A percentile compares a stretch with the other conserved stretches of the same genome.
phyloP scores from a whole-genome alignment of 2,113 vertebrate genomes.

The Polyodon spathula region DNA sequence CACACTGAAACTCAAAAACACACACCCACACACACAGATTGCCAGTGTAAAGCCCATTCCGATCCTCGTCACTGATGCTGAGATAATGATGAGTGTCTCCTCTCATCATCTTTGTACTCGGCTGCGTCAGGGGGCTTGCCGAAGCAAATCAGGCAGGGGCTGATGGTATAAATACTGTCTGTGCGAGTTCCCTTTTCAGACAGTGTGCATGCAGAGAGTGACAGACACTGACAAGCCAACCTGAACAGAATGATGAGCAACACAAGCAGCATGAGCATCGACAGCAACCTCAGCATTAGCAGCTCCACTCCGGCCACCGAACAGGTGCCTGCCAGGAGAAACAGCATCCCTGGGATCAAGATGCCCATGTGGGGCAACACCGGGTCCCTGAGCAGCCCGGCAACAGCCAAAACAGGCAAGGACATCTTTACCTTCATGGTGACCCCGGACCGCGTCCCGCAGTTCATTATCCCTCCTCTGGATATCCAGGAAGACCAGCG shows the following conservation, averaged over 20 bases:
- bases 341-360: slow-evolving; percentile 43
- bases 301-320: slow-evolving; percentile 19
- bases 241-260: slow-evolving; percentile 45
- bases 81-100: too few species aligned
- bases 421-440: slow-evolving; percentile 45
- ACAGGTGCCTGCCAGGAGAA: slow-evolving; percentile 21
- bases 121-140: too few species aligned
- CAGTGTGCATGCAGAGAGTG: too few species aligned
- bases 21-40: too few species aligned
- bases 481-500: slow-evolving; percentile 25
- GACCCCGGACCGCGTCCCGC: slow-evolving; percentile 54
- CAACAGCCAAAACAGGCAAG: slow-evolving; percentile 32
- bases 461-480: slow-evolving; percentile 59
- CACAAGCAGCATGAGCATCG: slow-evolving; percentile 21
- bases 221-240: too few species aligned
- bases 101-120: too few species aligned
- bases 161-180: too few species aligned
- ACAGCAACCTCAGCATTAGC: slow-evolving; percentile 7
- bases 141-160: too few species aligned
- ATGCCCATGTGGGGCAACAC: slow-evolving; percentile 38
- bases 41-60: too few species aligned
- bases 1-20: too few species aligned
- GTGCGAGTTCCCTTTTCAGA: too few species aligned
- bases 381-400: slow-evolving; percentile 36
- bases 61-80: too few species aligned